phyloP scores from a whole-genome alignment of 30 jellyfish, hydroid and myxozoan genomes.

The Rhopilema esculentum region DNA sequence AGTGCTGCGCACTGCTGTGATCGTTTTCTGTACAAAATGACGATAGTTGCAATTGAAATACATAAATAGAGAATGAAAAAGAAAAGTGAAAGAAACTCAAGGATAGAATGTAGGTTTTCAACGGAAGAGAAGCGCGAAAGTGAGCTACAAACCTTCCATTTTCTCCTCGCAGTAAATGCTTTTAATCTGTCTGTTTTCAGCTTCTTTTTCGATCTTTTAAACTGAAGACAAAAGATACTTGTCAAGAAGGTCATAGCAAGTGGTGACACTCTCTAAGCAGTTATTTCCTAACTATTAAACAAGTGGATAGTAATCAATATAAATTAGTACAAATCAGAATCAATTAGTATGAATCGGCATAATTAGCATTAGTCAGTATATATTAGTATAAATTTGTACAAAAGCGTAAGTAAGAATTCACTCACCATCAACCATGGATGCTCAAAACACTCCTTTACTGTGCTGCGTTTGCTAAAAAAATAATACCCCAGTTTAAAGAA shows the following conservation, averaged over 20 bases:
- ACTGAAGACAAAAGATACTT: slow-evolving; percentile 39
- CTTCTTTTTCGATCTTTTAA: slow-evolving; percentile 91
- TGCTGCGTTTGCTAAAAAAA: slow-evolving; percentile 80
- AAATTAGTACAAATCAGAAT: not conserved
- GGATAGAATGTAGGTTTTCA: not conserved
- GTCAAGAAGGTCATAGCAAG: too few species aligned
- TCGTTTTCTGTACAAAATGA: slow-evolving; percentile 76
- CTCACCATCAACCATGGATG: slow-evolving; percentile 98
- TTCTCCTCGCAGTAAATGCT: slow-evolving; percentile 98
- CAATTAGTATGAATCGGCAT: not conserved
- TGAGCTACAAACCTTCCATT: slow-evolving; percentile 85
- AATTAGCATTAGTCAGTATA: too few species aligned
- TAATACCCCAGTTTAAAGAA: not conserved
- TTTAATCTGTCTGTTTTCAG: slow-evolving; percentile 90
- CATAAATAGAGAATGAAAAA: not conserved
- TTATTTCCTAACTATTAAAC: too few species aligned
- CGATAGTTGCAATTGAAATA: not conserved
- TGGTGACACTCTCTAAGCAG: too few species aligned
- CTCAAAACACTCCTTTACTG: slow-evolving; percentile 92
- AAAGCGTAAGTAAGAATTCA: not conserved
- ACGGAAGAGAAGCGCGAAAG: too few species aligned
- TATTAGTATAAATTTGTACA: too few species aligned
- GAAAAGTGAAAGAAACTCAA: too few species aligned
- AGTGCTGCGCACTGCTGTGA: slow-evolving; percentile 98
- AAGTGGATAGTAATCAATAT: not conserved